Percentiles rank a stretch among this genome's conserved stretches.
These are phyloP conservation scores for Oncorhynchus mykiss DNA, from an alignment of 2,113 vertebrate genomes.

Conservation along the genomic window DNA sequence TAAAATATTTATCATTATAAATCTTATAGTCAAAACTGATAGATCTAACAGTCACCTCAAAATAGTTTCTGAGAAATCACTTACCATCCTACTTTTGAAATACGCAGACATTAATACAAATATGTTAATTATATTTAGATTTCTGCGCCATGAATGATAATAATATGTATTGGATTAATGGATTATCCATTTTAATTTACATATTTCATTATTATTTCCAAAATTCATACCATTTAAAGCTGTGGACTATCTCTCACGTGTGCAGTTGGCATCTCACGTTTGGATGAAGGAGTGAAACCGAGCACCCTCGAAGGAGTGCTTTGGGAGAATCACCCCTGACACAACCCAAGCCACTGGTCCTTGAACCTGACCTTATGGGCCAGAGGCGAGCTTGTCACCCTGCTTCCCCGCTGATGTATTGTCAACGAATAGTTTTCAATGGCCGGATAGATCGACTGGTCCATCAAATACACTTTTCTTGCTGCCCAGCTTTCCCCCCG, in stretches of 20 bases:
- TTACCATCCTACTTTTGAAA: background rate
- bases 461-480: slow-evolving; percentile 56
- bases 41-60: background rate
- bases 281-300: slow-evolving; percentile 15
- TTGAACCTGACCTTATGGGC: slow-evolving; percentile 70
- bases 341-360: slow-evolving; percentile 57
- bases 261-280: background rate
- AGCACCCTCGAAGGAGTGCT: slow-evolving; percentile 53
- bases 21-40: too few species aligned
- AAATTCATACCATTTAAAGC: background rate
- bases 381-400: slow-evolving; percentile 49
- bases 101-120: background rate
- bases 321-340: slow-evolving; percentile 26
- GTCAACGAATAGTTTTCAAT: slow-evolving; percentile 43
- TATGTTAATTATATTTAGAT: too few species aligned
- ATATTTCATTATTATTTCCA: background rate
- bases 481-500: slow-evolving; percentile 51
- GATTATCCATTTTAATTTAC: background rate
- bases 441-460: slow-evolving; percentile 47
- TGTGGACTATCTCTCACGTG: background rate
- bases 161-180: background rate
- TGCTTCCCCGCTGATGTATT: slow-evolving; percentile 50
- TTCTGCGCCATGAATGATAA: background rate
- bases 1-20: too few species aligned
- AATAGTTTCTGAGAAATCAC: background rate